These are phyloP conservation scores for Lydus trimaculatus DNA, from an alignment of 2,888 invertebrate species.

Conservation along the genomic window DNA sequence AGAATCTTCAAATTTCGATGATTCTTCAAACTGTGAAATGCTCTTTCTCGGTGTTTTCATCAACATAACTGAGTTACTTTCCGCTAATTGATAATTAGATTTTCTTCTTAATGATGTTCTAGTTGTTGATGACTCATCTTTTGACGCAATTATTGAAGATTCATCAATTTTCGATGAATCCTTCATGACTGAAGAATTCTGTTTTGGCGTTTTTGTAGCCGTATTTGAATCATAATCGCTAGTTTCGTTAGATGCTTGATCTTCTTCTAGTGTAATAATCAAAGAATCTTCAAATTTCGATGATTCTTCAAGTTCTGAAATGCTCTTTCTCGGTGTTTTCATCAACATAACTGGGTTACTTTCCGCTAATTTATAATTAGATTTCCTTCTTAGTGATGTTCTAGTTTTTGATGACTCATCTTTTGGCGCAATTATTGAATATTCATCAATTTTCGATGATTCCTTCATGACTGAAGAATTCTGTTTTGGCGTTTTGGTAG, in stretches of 20 bases:
- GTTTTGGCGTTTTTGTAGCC: not conserved
- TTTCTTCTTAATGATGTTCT: not conserved
- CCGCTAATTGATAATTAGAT: not conserved
- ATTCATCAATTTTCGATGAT: no score
- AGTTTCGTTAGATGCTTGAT: not conserved
- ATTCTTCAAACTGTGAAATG: not conserved
- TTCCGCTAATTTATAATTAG: not conserved
- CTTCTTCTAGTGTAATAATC: not conserved
- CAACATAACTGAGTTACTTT: not conserved
- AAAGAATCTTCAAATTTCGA: not conserved
- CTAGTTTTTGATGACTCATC: no score
- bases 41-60: not conserved
- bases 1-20: not conserved
- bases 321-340: not conserved
- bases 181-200: not conserved
- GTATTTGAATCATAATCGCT: no score
- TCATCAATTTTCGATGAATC: no score
- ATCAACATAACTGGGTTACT: not conserved
- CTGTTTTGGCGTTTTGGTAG: no score
- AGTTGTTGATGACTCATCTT: not conserved
- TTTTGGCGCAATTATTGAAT: no score
- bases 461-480: not conserved
- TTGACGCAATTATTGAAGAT: no score
- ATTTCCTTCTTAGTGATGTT: not conserved
- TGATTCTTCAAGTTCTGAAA: not conserved